Evolutionary conservation across 2,113 vertebrate genomes (phyloP).

Genomic region (Carollia perspicillata): DNA sequence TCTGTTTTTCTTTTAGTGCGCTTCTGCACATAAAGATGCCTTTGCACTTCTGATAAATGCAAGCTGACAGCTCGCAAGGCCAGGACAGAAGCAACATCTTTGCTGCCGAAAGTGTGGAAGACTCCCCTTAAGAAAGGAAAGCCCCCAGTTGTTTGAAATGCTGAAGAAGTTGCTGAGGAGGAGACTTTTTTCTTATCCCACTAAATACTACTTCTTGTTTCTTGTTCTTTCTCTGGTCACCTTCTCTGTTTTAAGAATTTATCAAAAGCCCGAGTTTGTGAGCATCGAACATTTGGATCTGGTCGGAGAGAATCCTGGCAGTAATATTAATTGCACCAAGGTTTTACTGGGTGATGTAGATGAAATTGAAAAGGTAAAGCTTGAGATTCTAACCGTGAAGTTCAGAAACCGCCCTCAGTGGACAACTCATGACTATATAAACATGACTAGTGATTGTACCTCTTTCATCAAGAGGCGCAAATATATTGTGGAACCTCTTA

Average conservation of each 20-base stretch:
- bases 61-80: background rate
- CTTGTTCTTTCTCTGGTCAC: conserved; percentile 74
- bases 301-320: conserved; percentile 74
- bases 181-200: conserved; percentile 86
- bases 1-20: conserved; percentile 69
- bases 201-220: conserved; percentile 71
- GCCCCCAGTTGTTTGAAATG: conserved; percentile 52
- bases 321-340: conserved; percentile 85
- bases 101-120: background rate
- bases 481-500: conserved; percentile 87
- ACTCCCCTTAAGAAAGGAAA: conserved; percentile 29
- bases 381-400: conserved; percentile 80
- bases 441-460: conserved; percentile 85
- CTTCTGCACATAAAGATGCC: conserved; percentile 41
- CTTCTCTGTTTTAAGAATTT: conserved; percentile 80
- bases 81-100: background rate
- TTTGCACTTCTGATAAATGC: conserved; percentile 21
- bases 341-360: conserved; percentile 85
- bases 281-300: conserved; percentile 80
- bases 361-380: conserved; percentile 83
- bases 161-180: conserved; percentile 80
- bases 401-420: conserved; percentile 79
- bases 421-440: conserved; percentile 84
- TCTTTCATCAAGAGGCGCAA: conserved; percentile 85
- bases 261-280: conserved; percentile 77